Conservation (phyloP, 2,888 invertebrate species). For the Oasisia sp. region DNA sequence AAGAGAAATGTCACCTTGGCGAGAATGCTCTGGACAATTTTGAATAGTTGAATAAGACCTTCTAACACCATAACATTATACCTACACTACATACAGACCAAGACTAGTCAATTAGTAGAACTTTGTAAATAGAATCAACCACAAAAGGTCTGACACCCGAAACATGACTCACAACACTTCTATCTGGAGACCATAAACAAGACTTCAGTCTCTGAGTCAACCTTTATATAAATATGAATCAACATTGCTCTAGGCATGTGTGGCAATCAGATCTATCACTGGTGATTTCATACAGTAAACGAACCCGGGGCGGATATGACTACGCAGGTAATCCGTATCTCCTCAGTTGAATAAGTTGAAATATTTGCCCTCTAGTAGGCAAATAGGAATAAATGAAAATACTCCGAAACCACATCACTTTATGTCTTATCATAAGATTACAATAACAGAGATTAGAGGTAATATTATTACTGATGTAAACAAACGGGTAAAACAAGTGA, state of each 20-base stretch:
- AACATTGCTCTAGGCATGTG: neutral
- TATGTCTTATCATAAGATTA: neutral
- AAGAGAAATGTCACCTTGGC: too few species aligned
- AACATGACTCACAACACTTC: neutral
- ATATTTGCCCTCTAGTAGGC: neutral
- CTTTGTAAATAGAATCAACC: too few species aligned
- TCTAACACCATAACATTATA: too few species aligned
- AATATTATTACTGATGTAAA: neutral
- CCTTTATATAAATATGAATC: neutral
- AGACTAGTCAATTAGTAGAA: too few species aligned
- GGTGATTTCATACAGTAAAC: neutral
- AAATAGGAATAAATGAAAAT: neutral
- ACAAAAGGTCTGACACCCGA: neutral
- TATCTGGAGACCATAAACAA: neutral
- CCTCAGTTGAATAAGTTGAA: neutral
- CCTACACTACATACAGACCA: too few species aligned
- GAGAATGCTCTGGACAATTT: too few species aligned
- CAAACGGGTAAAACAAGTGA: neutral
- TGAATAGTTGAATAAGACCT: too few species aligned
- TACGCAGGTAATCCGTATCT: neutral
- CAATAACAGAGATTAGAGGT: neutral
- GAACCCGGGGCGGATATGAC: neutral
- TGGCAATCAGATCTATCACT: neutral
- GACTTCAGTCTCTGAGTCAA: neutral
- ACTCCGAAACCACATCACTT: neutral